Evolutionary conservation across 2,797 vertebrate genomes (phyloP).

Genomic region (Gila robusta): DNA sequence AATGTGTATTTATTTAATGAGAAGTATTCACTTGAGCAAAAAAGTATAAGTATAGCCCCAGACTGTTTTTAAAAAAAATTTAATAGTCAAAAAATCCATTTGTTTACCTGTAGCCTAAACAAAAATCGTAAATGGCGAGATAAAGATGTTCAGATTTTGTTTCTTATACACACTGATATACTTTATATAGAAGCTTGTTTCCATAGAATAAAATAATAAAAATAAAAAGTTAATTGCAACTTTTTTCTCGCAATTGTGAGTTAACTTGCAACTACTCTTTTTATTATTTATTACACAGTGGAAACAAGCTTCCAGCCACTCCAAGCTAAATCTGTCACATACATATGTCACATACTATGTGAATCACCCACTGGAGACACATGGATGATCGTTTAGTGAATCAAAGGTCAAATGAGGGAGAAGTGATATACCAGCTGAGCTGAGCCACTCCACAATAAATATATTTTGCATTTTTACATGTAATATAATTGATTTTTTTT

Average conservation of each 20-base stretch:
- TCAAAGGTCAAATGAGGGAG: not conserved
- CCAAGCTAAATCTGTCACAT: not conserved
- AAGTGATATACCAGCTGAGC: not conserved
- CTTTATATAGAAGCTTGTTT: not conserved
- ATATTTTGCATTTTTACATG: not conserved
- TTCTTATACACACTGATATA: not conserved
- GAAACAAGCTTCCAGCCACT: not conserved
- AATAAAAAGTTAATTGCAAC: not conserved
- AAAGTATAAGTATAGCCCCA: not conserved
- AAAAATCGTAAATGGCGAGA: not conserved
- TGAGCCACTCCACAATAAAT: not conserved
- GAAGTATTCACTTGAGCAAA: not conserved
- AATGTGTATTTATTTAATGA: not conserved
- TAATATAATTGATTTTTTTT: not conserved
- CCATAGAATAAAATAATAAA: not conserved
- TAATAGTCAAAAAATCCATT: not conserved
- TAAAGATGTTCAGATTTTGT: not conserved
- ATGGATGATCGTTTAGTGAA: slow-evolving; percentile 6
- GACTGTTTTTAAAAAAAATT: no score
- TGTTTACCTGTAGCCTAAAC: not conserved
- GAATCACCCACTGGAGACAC: slow-evolving; percentile 9
- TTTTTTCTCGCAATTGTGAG: not conserved
- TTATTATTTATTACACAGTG: not conserved
- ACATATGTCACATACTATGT: not conserved
- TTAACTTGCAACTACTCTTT: no score